These are phyloP conservation scores for Notospermus geniculatus DNA, from an alignment of 1,140 invertebrate species.

Conservation along the genomic window DNA sequence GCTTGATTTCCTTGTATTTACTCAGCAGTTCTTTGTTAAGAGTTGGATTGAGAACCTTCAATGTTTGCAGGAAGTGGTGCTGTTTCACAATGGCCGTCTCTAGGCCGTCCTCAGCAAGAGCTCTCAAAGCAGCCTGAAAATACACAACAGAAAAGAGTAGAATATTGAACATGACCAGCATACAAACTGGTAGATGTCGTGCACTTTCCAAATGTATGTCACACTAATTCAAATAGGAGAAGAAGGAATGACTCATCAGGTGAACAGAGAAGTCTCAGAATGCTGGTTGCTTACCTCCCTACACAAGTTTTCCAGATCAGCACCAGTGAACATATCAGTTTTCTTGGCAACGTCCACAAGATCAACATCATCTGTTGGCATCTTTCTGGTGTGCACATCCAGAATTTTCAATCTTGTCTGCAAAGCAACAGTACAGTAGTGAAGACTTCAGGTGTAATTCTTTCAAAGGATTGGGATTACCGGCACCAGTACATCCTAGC, in stretches of 20 bases:
- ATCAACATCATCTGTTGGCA: slow-evolving; percentile 31
- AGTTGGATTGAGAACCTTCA: slow-evolving; percentile 34
- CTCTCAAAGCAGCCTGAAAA: slow-evolving; percentile 43
- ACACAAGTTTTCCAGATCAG: slow-evolving; percentile 66
- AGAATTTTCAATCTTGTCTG: slow-evolving; percentile 56
- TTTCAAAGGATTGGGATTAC: no score
- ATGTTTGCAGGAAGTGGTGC: slow-evolving; percentile 34
- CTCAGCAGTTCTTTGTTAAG: slow-evolving; percentile 53
- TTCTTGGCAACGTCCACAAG: slow-evolving; percentile 25
- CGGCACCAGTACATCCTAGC: no score
- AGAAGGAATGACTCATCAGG: no score
- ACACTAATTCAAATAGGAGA: no score
- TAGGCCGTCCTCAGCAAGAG: slow-evolving; percentile 45
- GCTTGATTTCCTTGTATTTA: slow-evolving; percentile 37
- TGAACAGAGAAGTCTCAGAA: no score
- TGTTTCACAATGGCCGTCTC: slow-evolving; percentile 25
- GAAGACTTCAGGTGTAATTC: no score
- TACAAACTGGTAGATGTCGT: no score
- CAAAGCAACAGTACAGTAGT: slow-evolving; percentile 17
- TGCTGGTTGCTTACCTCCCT: slow-evolving; percentile 60
- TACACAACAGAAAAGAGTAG: slow-evolving; percentile 12
- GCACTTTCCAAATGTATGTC: no score
- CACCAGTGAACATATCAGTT: slow-evolving; percentile 42
- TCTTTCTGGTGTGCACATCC: slow-evolving; percentile 31
- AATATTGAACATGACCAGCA: slow-evolving; percentile 16